Conservation (phyloP, 2,113 vertebrate genomes). For the Saccopteryx leptura region DNA sequence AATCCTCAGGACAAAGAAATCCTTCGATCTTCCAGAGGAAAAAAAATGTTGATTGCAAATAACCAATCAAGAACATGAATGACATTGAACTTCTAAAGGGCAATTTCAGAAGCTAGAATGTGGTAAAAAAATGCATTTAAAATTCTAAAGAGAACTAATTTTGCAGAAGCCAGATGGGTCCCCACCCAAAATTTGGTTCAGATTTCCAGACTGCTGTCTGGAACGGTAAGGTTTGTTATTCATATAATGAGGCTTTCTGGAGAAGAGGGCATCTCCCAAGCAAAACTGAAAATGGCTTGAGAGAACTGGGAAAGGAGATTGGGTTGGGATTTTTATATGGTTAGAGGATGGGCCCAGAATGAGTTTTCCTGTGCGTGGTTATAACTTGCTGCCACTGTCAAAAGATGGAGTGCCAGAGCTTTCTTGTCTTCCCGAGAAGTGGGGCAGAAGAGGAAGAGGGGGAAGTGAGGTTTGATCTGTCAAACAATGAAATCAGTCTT, state of each 20-base stretch:
- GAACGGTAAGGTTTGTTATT: neutral
- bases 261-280: neutral
- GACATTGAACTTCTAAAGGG: neutral
- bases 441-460: neutral
- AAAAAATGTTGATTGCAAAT: constrained; percentile 1
- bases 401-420: neutral
- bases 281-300: neutral
- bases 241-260: neutral
- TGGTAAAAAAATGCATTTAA: neutral
- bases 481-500: neutral
- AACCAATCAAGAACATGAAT: neutral
- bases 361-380: neutral
- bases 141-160: constrained; percentile 42
- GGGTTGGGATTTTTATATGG: neutral
- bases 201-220: neutral
- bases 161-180: neutral
- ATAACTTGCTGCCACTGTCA: neutral
- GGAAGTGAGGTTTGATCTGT: constrained; percentile 9
- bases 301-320: neutral
- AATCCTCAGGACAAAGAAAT: neutral
- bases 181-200: neutral
- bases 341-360: neutral
- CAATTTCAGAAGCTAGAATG: constrained; percentile 32
- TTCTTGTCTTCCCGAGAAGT: neutral
- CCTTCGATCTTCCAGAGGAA: neutral